Conservation (phyloP, 2,888 invertebrate genomes). For the Slavum lentiscoides region DNA sequence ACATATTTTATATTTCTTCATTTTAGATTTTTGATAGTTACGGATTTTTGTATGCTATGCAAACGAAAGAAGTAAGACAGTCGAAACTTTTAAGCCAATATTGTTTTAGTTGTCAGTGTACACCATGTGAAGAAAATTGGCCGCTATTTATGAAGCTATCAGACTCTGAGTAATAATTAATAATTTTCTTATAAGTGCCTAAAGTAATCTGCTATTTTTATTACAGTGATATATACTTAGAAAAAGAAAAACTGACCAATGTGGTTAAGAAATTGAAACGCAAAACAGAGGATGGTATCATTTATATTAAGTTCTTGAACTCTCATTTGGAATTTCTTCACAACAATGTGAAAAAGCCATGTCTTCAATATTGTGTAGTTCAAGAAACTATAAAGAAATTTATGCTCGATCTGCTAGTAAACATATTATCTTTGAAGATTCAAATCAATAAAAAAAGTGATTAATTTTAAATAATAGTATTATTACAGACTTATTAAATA, state of each 20-base stretch:
- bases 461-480: too few species aligned
- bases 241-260: too few species aligned
- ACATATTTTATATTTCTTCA: background rate
- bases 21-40: slow-evolving; percentile 75
- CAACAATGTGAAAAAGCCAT: slow-evolving; percentile 56
- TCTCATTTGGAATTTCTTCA: slow-evolving; percentile 56
- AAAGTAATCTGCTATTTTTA: background rate
- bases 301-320: slow-evolving; percentile 54
- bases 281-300: slow-evolving; percentile 7
- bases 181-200: background rate
- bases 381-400: slow-evolving; percentile 57
- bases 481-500: too few species aligned
- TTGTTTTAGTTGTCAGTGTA: slow-evolving; percentile 77
- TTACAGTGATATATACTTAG: background rate
- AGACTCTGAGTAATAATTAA: background rate
- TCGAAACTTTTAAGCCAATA: slow-evolving; percentile 72
- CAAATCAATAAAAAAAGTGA: too few species aligned
- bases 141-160: slow-evolving; percentile 59
- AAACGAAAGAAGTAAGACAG: slow-evolving; percentile 65
- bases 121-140: slow-evolving; percentile 74
- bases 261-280: background rate
- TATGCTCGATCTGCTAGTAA: background rate
- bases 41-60: slow-evolving; percentile 75
- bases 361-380: slow-evolving; percentile 56
- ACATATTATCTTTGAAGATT: background rate